Evolutionary conservation across 2,888 invertebrate genomes (phyloP), one percentile per base, ranked within the genome.

Genomic region (Limenitis camilla): DNA sequence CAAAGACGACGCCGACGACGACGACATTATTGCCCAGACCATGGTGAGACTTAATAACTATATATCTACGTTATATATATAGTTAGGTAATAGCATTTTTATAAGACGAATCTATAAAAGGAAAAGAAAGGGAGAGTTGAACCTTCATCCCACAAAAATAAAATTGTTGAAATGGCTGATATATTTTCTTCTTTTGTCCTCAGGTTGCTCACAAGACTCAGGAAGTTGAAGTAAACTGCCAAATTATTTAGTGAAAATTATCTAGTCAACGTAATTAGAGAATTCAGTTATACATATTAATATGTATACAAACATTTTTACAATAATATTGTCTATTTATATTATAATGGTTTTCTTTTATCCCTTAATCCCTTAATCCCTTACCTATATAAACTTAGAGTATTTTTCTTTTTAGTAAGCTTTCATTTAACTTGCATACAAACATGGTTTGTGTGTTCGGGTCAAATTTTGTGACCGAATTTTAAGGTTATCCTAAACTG

Each of bases 131-230:
- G 19, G 19, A 19, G 19, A 19, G 19, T 3, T 3, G 19, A 19
- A 19, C 19, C 19, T 36, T 36, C 36, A 7, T 8, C 9, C 6
- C 36, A 36, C 10, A 5, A 8, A 7, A 19, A 33, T 42, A 35
- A 41, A 35, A 7, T 28, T 33, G 10, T 40, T 19, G 29, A 8
- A 11, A 30, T 29, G n/a, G 8, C n/a, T 30, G 1, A 28, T n/a
- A 40, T 46, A 40, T 39, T 40, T 30, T 30, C 50, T 32, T 56
- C 52, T 49, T 59, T 71, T 73, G 58, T 74, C 53, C 53, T 33
- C 82, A 87, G 85, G 85, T 74, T 87, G 85, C 71, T 84, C 87
- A 74, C 83, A 86, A 78, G 87, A 87, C 72, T 87, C 86, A 36
- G 87, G 86, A 60, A 87, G 87, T 86, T 87, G 86, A 86, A 71